These are phyloP conservation scores for Leptopilina drosophilae DNA, from an alignment of 2,888 invertebrate genomes.

Conservation along the genomic window DNA sequence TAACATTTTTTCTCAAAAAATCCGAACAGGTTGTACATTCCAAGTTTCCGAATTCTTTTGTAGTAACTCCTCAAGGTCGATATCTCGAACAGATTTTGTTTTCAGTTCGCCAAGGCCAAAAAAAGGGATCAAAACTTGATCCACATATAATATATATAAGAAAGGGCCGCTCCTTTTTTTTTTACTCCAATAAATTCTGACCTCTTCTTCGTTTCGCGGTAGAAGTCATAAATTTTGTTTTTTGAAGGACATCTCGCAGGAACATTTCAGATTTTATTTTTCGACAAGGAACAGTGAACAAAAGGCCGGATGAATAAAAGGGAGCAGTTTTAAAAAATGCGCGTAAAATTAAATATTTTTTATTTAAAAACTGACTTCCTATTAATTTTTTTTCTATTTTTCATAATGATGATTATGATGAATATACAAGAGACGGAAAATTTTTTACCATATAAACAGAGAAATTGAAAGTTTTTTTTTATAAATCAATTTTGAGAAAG, in stretches of 20 bases:
- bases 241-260: conserved; percentile 41
- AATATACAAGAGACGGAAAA: too few relatives aligned
- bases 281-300: background rate
- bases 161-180: conserved; percentile 12
- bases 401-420: too few relatives aligned
- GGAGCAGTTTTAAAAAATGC: conserved; percentile 18
- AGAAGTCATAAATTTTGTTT: conserved; percentile 37
- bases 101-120: conserved; percentile 41
- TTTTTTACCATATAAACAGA: too few relatives aligned
- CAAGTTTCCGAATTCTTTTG: conserved; percentile 11
- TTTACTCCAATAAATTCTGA: conserved; percentile 44
- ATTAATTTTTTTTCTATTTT: too few relatives aligned
- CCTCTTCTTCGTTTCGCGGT: conserved; percentile 32
- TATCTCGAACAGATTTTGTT: conserved; percentile 37
- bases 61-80: conserved; percentile 19
- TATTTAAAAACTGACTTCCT: too few relatives aligned
- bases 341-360: too few relatives aligned
- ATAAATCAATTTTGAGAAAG: background rate
- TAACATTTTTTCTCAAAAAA: too few relatives aligned
- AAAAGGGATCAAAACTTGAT: conserved; percentile 37
- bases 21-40: conserved; percentile 4
- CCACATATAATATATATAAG: conserved; percentile 21
- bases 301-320: conserved; percentile 37
- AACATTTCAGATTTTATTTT: conserved; percentile 24
- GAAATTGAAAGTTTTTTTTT: background rate